Evolutionary conservation across 2,797 vertebrate genomes (phyloP).

Genomic region (Anguilla anguilla): DNA sequence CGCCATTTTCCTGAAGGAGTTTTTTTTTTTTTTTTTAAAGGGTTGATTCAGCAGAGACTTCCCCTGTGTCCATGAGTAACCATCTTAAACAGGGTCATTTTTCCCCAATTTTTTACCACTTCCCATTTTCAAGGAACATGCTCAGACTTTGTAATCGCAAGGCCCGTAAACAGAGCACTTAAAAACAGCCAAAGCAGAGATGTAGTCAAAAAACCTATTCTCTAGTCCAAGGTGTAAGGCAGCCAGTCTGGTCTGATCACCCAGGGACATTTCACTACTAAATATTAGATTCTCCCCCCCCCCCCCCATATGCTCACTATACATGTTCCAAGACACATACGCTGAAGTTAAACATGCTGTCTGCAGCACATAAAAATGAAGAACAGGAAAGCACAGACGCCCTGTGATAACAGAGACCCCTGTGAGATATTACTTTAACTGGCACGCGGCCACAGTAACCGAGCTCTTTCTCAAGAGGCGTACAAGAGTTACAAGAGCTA

Average conservation of each 20-base stretch:
- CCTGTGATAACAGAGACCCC: neutral
- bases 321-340: neutral
- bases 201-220: neutral
- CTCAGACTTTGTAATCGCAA: neutral
- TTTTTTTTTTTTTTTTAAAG: neutral
- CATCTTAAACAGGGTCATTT: slow-evolving; percentile 18
- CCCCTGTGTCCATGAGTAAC: slow-evolving; percentile 28
- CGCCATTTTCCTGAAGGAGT: slow-evolving; percentile 50
- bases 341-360: neutral
- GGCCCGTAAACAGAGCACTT: neutral
- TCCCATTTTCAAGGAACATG: neutral
- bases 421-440: slow-evolving; percentile 9
- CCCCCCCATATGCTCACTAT: neutral
- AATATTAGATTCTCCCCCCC: neutral
- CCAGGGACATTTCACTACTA: neutral
- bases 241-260: neutral
- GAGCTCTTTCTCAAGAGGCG: neutral
- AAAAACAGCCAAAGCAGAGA: neutral
- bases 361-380: neutral
- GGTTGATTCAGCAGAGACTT: slow-evolving; percentile 48
- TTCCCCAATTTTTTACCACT: neutral
- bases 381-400: neutral
- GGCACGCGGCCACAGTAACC: neutral
- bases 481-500: neutral
- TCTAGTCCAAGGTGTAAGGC: neutral